Percentiles rank a stretch among this genome's conserved stretches.
Conservation (phyloP, 2,113 vertebrate genomes). For the Camelus dromedarius region DNA sequence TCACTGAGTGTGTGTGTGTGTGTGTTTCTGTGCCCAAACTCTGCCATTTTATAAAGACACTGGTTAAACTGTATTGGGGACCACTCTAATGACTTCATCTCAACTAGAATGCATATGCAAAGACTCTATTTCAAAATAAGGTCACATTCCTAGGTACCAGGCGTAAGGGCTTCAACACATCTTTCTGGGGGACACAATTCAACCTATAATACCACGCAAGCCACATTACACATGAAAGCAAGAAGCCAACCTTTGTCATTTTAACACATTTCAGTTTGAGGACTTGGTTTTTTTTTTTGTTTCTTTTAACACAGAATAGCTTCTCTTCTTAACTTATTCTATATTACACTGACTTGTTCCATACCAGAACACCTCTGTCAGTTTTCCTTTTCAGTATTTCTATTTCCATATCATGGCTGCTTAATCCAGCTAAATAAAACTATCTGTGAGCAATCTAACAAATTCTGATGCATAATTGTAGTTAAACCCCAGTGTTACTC, state of each 20-base stretch:
- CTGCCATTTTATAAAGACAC: background rate
- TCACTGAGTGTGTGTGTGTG: background rate
- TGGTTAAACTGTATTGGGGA: background rate
- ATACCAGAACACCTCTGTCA: background rate
- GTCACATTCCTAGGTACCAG: background rate
- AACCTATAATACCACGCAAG: background rate
- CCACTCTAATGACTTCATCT: background rate
- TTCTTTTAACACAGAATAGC: background rate
- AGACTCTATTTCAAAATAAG: background rate
- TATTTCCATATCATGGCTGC: background rate
- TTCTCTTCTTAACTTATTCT: constrained; percentile 19
- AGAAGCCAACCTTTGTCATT: background rate
- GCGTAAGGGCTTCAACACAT: background rate
- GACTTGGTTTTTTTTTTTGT: background rate
- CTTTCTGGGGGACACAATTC: background rate
- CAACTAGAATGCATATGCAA: background rate
- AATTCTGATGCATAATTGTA: background rate
- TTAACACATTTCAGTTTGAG: background rate
- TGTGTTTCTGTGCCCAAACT: background rate
- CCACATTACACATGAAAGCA: background rate
- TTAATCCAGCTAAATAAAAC: background rate
- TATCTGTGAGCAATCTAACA: background rate
- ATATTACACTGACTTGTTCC: background rate
- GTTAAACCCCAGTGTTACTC: background rate
- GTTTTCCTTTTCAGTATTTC: background rate